Conservation (phyloP, 64 coral and sea anemone genomes). For the Montipora sp. region DNA sequence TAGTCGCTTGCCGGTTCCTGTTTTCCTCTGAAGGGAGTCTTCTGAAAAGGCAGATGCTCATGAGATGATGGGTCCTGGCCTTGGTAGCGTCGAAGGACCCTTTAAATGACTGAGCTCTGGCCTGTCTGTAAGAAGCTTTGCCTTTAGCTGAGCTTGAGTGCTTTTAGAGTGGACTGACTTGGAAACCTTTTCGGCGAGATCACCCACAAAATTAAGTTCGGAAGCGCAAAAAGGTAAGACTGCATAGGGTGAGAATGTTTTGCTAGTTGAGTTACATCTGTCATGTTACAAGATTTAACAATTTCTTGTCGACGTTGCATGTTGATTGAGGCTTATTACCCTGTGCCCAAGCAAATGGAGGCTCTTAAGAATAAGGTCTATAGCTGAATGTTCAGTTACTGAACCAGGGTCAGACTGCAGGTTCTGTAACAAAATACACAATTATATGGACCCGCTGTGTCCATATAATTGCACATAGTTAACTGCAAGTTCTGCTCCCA, state of each 20-base stretch:
- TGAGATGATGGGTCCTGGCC: neutral
- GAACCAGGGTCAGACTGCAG: neutral
- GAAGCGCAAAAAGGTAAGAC: neutral
- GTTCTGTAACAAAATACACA: neutral
- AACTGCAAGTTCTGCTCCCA: no score
- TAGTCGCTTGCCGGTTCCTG: neutral
- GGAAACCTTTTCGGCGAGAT: no score
- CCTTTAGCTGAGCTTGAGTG: no score
- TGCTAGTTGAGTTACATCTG: slow-evolving; percentile 9
- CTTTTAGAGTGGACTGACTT: no score
- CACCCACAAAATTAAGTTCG: no score
- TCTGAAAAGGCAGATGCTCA: slow-evolving; percentile 9
- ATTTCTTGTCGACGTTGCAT: neutral
- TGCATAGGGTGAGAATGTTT: slow-evolving; percentile 4
- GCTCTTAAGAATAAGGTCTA: neutral
- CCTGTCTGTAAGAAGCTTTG: no score
- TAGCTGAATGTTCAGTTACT: neutral
- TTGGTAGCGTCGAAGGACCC: no score
- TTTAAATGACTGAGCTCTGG: no score
- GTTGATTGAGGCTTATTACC: neutral
- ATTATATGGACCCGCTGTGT: neutral
- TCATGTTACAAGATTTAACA: neutral
- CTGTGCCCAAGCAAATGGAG: neutral
- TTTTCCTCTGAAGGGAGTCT: neutral
- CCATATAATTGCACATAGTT: neutral